phyloP scores from a whole-genome alignment of 2,888 invertebrate genomes.

The Tipula helvola region DNA sequence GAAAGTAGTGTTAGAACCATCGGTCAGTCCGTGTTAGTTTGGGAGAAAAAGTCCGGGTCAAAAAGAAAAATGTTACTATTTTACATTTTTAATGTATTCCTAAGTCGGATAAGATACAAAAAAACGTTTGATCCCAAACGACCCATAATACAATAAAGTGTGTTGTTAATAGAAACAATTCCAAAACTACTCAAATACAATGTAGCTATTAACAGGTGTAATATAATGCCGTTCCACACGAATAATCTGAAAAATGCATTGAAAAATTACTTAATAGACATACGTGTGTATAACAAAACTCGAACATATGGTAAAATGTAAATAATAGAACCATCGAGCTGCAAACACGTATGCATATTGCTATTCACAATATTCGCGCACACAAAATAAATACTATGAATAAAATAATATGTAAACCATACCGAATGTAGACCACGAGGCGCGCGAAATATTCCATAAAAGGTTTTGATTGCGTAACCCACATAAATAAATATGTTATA shows the following conservation, averaged over 20 bases:
- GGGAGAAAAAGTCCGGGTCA: no score
- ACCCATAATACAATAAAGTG: no score
- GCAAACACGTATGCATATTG: not conserved
- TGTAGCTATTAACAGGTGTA: not conserved
- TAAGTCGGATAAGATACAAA: no score
- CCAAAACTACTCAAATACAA: not conserved
- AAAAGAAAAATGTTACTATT: no score
- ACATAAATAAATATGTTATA: not conserved
- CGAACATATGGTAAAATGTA: not conserved
- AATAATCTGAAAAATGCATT: not conserved
- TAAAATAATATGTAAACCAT: not conserved
- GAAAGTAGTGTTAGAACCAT: no score
- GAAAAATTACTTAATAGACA: not conserved
- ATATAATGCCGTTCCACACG: not conserved
- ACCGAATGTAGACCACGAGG: not conserved
- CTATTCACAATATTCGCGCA: not conserved
- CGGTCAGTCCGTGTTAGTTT: no score
- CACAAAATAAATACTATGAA: not conserved
- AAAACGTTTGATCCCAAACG: no score
- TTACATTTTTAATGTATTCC: no score
- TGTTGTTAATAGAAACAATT: no score
- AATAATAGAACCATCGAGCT: not conserved
- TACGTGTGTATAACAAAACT: not conserved
- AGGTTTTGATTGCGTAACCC: not conserved
- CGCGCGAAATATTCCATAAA: not conserved